These are phyloP conservation scores for Potorous gilbertii DNA, from an alignment of 2,797 vertebrate genomes.

Conservation along the genomic window DNA sequence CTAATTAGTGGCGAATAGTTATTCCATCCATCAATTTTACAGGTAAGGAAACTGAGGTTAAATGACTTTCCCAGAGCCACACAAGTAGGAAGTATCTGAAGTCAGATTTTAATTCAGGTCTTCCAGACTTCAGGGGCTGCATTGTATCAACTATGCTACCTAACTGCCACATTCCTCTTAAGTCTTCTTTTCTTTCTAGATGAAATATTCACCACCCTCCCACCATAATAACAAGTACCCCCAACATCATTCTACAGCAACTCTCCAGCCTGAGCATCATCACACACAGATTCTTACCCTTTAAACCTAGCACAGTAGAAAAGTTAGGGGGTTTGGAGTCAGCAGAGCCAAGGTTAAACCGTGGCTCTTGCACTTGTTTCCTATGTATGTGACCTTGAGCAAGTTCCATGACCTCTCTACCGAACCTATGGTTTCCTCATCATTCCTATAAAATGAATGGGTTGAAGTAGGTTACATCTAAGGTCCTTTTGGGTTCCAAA, in stretches of 20 bases:
- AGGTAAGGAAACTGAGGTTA: neutral
- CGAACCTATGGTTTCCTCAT: neutral
- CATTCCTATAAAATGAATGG: neutral
- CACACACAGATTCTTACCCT: neutral
- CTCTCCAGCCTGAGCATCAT: neutral
- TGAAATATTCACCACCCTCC: neutral
- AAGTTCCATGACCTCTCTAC: neutral
- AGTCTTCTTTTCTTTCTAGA: neutral
- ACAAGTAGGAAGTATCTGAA: neutral
- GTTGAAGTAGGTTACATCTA: neutral
- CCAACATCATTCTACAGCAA: neutral
- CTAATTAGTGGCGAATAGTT: neutral
- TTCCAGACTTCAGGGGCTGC: neutral
- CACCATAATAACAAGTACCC: neutral
- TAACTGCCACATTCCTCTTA: neutral
- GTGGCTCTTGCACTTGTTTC: neutral
- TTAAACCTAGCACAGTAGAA: neutral
- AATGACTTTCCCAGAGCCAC: neutral
- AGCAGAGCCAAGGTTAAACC: neutral
- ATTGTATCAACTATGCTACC: neutral
- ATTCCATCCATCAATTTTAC: neutral
- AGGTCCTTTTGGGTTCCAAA: neutral
- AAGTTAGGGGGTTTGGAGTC: neutral
- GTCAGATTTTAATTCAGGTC: neutral
- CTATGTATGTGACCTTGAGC: neutral